A percentile compares a stretch with the other conserved stretches of the same genome.
phyloP scores from a whole-genome alignment of 2,113 vertebrate genomes.

The Acrocephalus arundinaceus region DNA sequence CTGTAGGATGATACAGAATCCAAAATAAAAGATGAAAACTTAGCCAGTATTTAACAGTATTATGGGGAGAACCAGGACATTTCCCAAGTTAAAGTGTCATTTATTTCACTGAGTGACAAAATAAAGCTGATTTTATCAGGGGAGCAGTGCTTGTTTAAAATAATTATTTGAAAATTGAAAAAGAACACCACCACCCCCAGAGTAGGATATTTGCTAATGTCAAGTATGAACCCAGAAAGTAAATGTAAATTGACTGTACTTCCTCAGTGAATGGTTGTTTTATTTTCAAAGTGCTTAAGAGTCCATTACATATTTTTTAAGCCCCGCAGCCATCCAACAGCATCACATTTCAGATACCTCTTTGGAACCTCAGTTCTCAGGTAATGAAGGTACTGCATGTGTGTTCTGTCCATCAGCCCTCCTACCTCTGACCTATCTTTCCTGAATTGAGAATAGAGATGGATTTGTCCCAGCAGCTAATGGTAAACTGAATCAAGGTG shows the following conservation, averaged over 20 bases:
- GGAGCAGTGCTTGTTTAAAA: neutral
- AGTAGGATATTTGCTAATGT: neutral
- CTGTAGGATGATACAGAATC: slow-evolving; percentile 73
- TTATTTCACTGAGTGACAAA: neutral
- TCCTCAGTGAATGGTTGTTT: neutral
- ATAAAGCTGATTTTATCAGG: neutral
- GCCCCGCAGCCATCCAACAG: slow-evolving; percentile 24
- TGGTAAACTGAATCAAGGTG: neutral
- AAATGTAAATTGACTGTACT: neutral
- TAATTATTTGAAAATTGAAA: neutral
- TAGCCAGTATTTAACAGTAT: neutral
- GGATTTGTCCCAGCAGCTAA: slow-evolving; percentile 17
- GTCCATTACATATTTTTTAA: neutral
- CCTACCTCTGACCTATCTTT: neutral
- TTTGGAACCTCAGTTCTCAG: slow-evolving; percentile 39
- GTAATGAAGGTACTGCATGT: neutral
- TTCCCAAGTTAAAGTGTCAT: neutral
- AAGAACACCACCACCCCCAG: neutral
- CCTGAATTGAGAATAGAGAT: slow-evolving; percentile 18
- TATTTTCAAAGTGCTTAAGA: neutral
- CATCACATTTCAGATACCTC: slow-evolving; percentile 43
- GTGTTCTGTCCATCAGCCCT: slow-evolving; percentile 20
- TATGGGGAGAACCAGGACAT: neutral
- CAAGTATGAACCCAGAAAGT: neutral
- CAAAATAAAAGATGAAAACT: slow-evolving; percentile 44